Evolutionary conservation across 2,797 vertebrate species (phyloP).

Genomic region (Peromyscus attwateri): DNA sequence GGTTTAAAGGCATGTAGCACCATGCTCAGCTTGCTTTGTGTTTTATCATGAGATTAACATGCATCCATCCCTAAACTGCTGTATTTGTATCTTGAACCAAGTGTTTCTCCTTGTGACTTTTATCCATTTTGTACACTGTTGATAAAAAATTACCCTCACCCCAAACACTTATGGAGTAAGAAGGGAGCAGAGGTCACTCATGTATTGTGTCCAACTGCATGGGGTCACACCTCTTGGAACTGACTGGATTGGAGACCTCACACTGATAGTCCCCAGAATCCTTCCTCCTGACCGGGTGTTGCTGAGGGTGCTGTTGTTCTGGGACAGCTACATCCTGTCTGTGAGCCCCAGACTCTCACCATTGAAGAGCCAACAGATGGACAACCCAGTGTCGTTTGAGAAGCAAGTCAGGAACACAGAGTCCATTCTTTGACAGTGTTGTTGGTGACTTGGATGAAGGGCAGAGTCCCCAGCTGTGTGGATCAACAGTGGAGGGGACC

Average conservation of each 20-base stretch:
- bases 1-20: background rate
- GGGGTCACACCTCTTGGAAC: rapidly evolving
- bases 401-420: background rate
- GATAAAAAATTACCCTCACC: background rate
- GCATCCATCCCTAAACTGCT: background rate
- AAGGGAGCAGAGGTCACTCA: background rate
- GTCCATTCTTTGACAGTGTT: background rate
- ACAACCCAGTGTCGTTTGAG: background rate
- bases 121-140: background rate
- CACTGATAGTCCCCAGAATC: conserved; percentile 55
- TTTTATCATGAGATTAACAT: background rate
- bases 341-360: rapidly evolving
- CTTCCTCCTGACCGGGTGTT: rapidly evolving
- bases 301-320: background rate
- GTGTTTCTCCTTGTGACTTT: background rate
- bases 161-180: background rate
- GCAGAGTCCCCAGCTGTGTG: background rate
- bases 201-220: background rate
- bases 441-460: background rate
- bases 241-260: background rate
- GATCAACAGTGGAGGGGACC: background rate
- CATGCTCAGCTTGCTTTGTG: background rate
- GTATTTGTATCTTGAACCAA: background rate
- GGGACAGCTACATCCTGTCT: background rate
- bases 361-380: background rate